Evolutionary conservation across 2,113 vertebrate species (phyloP), one percentile per base, ranked within the genome.

Genomic region (Cervus canadensis): DNA sequence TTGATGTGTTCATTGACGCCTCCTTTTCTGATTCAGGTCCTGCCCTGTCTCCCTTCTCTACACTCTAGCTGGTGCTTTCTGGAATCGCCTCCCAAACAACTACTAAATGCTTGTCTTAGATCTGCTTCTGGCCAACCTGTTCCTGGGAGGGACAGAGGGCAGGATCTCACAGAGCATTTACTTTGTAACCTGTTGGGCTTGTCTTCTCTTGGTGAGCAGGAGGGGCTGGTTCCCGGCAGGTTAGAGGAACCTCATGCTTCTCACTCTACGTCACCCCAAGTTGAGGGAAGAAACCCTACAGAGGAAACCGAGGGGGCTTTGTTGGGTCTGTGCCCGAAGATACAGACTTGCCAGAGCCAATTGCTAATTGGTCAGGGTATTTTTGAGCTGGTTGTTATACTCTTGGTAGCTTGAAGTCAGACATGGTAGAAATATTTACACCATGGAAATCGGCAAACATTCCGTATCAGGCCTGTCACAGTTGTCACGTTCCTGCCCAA

Each of bases 251-350:
- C n/a, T 59, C 43, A 26, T 3, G 28, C 21, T 81, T 54, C 74
- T 56, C 36, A n/a, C 33, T 60, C 50, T 84, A 3, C 4, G 6
- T 84, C 45, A 40, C 13, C 7, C 14, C 52, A 25, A 23, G 79
- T 0, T 82, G 79, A 14, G 36, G 48, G 1, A 45, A 30, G 30
- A 50, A 54, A 2, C 26, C 2, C 2, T 40, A 2, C 16, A 30
- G n/a, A 23, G 64, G 87, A 89, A 25, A 25, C 48, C 4, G 5
- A 56, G 82, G 13, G 45, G 14, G 19, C 23, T n/a, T 52, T 74
- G 48, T 17, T 30, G 67, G 64, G 50, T 43, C 12, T 43, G 16
- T 78, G 54, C 54, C 40, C 0, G 0, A 36, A 57, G 67, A 25
- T 43, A 57, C 10, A 21, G 19, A 12, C 10, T 45, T 78, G 16